Percentiles rank a stretch among this genome's conserved stretches.
phyloP scores from a whole-genome alignment of 2,888 invertebrate species.

The Liopterus haemorrhoidalis region DNA sequence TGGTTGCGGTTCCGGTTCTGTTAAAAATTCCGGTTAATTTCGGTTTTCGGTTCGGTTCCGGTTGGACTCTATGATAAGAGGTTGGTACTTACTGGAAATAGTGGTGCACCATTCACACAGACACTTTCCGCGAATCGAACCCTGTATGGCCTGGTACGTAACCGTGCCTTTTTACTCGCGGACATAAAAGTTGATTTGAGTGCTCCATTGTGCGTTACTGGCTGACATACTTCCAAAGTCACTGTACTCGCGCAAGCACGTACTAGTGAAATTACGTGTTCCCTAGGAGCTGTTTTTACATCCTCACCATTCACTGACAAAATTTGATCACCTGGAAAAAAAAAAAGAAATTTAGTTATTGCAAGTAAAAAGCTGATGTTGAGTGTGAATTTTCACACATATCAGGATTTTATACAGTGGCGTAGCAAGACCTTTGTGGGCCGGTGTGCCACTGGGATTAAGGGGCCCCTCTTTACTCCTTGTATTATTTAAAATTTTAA shows the following conservation, averaged over 20 bases:
- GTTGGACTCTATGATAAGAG: no score
- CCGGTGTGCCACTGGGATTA: no score
- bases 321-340: constrained; percentile 78
- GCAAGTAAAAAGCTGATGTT: not conserved
- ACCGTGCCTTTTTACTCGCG: constrained; percentile 77
- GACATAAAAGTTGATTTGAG: constrained; percentile 79
- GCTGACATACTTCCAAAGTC: constrained; percentile 75
- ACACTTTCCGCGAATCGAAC: constrained; percentile 88
- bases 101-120: constrained; percentile 75
- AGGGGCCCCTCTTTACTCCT: no score
- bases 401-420: no score
- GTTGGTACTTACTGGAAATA: constrained; percentile 68
- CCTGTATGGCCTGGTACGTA: constrained; percentile 73
- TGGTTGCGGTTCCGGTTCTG: no score
- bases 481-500: no score
- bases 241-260: constrained; percentile 74
- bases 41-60: no score
- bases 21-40: no score
- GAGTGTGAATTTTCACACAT: not conserved
- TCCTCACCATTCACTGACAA: constrained; percentile 86
- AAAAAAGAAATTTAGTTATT: not conserved
- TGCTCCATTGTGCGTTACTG: constrained; percentile 53
- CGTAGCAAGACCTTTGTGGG: no score
- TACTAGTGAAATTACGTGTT: constrained; percentile 83
- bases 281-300: constrained; percentile 76